phyloP scores from a whole-genome alignment of 2,888 invertebrate species.

The Noctuana brunneofusca region DNA sequence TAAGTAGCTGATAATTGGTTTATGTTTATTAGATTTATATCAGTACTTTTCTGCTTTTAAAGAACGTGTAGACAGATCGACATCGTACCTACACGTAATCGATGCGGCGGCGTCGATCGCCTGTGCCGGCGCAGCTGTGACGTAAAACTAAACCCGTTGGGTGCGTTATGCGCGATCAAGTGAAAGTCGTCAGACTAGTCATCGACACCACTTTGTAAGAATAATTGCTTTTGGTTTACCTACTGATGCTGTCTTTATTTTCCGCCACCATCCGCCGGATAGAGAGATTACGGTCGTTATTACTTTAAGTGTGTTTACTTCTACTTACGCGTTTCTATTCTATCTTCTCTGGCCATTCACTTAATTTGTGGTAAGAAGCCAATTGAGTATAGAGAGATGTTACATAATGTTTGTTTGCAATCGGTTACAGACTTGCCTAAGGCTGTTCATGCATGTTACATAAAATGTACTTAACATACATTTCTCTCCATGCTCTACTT shows the following conservation, averaged over 20 bases:
- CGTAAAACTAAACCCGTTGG: conserved; percentile 41
- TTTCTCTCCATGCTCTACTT: background rate
- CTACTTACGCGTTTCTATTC: no score
- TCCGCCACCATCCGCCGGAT: background rate
- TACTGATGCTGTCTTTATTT: conserved; percentile 26
- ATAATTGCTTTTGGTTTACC: conserved; percentile 20
- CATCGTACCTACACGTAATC: conserved; percentile 23
- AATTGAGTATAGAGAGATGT: conserved; percentile 8
- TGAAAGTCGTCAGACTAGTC: conserved; percentile 56
- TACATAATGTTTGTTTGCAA: conserved; percentile 23
- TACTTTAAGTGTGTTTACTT: background rate
- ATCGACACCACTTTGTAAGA: conserved; percentile 39
- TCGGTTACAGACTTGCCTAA: conserved; percentile 16
- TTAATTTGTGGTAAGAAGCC: conserved; percentile 1
- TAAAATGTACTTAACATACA: conserved; percentile 18
- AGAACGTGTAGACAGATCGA: conserved; percentile 9
- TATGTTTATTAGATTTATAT: conserved; percentile 11
- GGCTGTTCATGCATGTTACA: conserved; percentile 12
- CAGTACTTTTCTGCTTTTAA: background rate
- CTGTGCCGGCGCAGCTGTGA: conserved; percentile 35
- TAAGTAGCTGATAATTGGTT: background rate
- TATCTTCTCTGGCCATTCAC: conserved; percentile 23
- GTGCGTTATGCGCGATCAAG: conserved; percentile 53
- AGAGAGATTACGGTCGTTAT: conserved; percentile 15
- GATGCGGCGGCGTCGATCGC: conserved; percentile 2